Conservation (phyloP, 2,888 invertebrate genomes). For the Habroteleia sp. region DNA sequence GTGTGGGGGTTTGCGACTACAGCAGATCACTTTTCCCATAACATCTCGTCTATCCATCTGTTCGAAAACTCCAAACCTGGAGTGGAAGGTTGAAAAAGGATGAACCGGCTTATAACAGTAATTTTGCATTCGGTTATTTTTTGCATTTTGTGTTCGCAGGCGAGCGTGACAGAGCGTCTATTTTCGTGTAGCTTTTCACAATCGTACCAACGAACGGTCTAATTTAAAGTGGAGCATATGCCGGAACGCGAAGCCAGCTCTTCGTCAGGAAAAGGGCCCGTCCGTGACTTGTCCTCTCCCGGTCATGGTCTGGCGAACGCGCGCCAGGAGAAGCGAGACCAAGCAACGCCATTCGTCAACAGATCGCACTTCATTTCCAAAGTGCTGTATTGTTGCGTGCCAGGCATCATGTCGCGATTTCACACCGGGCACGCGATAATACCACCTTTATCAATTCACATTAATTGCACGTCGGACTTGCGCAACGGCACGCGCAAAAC, state of each 20-base stretch:
- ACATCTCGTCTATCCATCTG: no score
- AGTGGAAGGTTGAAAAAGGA: neutral
- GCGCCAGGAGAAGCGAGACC: slow-evolving; percentile 63
- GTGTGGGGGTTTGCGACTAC: no score
- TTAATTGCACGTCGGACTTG: slow-evolving; percentile 26
- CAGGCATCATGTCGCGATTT: slow-evolving; percentile 34
- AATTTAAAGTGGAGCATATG: slow-evolving; percentile 62
- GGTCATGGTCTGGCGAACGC: slow-evolving; percentile 75
- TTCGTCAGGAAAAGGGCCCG: slow-evolving; percentile 66
- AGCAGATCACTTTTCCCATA: no score
- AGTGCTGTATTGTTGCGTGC: slow-evolving; percentile 35
- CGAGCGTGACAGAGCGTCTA: slow-evolving; percentile 33
- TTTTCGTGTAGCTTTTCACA: slow-evolving; percentile 24
- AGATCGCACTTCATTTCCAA: slow-evolving; percentile 31
- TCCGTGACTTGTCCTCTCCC: slow-evolving; percentile 71
- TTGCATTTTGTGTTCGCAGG: slow-evolving; percentile 31
- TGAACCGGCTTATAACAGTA: slow-evolving; percentile 14
- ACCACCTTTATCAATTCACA: slow-evolving; percentile 29
- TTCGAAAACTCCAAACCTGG: no score
- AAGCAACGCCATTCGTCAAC: slow-evolving; percentile 9
- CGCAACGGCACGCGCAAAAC: slow-evolving; percentile 23
- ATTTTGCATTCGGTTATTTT: slow-evolving; percentile 26
- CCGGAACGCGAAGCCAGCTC: slow-evolving; percentile 70
- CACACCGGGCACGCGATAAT: slow-evolving; percentile 50
- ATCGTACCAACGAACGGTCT: slow-evolving; percentile 7